Evolutionary conservation across 2,888 invertebrate species (phyloP).

Genomic region (Idaea straminata): DNA sequence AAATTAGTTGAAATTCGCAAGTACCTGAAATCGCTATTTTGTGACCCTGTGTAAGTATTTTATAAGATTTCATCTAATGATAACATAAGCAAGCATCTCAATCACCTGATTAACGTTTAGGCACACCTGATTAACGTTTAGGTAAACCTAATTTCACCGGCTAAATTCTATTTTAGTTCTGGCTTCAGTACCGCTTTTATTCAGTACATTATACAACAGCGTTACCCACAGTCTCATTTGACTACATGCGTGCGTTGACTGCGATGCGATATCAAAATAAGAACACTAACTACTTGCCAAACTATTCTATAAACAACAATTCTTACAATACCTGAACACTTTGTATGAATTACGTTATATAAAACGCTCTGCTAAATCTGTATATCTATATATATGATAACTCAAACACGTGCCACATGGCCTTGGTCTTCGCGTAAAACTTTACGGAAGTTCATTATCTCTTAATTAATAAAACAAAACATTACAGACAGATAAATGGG

Average conservation of each 20-base stretch:
- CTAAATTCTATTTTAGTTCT: conserved; percentile 68
- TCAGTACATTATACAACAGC: conserved; percentile 30
- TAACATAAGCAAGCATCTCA: conserved; percentile 8
- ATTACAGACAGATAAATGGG: background rate
- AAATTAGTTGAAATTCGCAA: background rate
- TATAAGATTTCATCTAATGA: background rate
- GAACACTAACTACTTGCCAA: conserved; percentile 58
- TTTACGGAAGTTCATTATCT: background rate
- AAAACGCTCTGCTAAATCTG: background rate
- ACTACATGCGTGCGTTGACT: conserved; percentile 25
- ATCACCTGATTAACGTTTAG: conserved; percentile 40
- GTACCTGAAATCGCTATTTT: too few relatives aligned
- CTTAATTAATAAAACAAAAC: background rate
- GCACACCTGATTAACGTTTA: conserved; percentile 26
- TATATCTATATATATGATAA: conserved; percentile 7
- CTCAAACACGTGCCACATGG: background rate
- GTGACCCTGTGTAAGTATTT: too few relatives aligned
- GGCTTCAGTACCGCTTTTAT: conserved; percentile 47
- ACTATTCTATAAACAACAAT: conserved; percentile 27
- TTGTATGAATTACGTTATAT: background rate
- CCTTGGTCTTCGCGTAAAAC: background rate
- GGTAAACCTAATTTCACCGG: conserved; percentile 46
- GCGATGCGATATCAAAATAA: conserved; percentile 46
- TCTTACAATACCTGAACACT: background rate
- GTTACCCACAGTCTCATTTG: conserved; percentile 27